A percentile compares a stretch with the other conserved stretches of the same genome.
Conservation (phyloP, 2,888 invertebrate genomes). For the Lapara coniferarum region DNA sequence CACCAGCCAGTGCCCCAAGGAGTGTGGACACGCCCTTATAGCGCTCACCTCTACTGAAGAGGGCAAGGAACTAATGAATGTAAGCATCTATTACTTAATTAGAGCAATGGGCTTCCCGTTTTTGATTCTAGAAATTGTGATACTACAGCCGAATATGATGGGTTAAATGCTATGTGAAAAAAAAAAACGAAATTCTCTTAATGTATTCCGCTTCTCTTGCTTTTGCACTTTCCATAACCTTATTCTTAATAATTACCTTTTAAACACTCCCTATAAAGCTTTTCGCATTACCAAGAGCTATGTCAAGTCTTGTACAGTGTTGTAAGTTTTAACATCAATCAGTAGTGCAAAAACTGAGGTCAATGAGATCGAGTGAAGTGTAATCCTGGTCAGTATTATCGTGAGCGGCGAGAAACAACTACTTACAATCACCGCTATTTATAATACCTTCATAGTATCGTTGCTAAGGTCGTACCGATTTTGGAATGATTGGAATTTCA, state of each 20-base stretch:
- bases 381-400: conserved; percentile 27
- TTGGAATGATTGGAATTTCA: too few relatives aligned
- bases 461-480: neutral
- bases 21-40: conserved; percentile 90
- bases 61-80: conserved; percentile 90
- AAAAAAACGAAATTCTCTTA: too few relatives aligned
- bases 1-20: conserved; percentile 85
- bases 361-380: conserved; percentile 23
- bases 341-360: conserved; percentile 24
- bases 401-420: conserved; percentile 4
- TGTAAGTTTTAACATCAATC: conserved; percentile 11
- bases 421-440: conserved; percentile 26
- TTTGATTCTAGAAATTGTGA: too few relatives aligned
- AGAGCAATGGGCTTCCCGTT: neutral
- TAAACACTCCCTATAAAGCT: too few relatives aligned
- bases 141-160: too few relatives aligned
- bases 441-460: conserved; percentile 11
- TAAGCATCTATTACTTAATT: conserved; percentile 66
- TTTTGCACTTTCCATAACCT: too few relatives aligned
- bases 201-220: too few relatives aligned
- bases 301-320: neutral
- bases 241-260: too few relatives aligned
- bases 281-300: neutral
- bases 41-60: conserved; percentile 91
- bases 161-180: too few relatives aligned